These are phyloP conservation scores for Nothura maculosa DNA, from an alignment of 2,797 vertebrate species.

Conservation along the genomic window DNA sequence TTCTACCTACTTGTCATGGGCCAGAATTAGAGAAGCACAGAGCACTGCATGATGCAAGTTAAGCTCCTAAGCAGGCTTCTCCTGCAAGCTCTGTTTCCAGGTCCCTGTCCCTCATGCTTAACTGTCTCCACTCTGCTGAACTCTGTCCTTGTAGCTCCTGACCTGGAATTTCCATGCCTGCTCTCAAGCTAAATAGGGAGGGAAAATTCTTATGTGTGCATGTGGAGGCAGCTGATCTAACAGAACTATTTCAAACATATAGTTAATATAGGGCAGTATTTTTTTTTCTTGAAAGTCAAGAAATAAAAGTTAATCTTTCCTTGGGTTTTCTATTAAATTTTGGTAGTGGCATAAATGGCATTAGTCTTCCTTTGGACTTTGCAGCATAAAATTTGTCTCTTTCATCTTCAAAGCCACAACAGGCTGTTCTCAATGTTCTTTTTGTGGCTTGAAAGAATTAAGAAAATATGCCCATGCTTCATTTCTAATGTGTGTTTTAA, in stretches of 20 bases:
- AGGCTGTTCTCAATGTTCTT: slow-evolving; percentile 2
- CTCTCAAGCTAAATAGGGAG: background rate
- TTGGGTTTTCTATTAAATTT: slow-evolving; percentile 16
- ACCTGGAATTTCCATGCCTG: background rate
- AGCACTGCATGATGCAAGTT: background rate
- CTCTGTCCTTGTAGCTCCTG: background rate
- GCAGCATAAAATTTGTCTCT: background rate
- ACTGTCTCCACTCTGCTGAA: background rate
- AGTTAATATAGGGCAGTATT: background rate
- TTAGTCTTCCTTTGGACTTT: background rate
- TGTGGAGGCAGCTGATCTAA: background rate
- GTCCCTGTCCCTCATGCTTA: background rate
- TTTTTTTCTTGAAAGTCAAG: background rate
- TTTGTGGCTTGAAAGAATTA: slow-evolving; percentile 25
- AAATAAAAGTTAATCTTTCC: background rate
- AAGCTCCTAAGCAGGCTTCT: slow-evolving; percentile 16
- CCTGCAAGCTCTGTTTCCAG: background rate
- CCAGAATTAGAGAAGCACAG: background rate
- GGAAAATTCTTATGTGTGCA: background rate
- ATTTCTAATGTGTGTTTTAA: slow-evolving; percentile 33
- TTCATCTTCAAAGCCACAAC: slow-evolving; percentile 24
- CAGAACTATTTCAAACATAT: background rate
- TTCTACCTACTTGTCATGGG: background rate
- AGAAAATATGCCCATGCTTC: background rate
- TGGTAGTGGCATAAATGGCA: background rate